Conservation (phyloP, 2,113 vertebrate species). For the Onychostruthus taczanowskii region DNA sequence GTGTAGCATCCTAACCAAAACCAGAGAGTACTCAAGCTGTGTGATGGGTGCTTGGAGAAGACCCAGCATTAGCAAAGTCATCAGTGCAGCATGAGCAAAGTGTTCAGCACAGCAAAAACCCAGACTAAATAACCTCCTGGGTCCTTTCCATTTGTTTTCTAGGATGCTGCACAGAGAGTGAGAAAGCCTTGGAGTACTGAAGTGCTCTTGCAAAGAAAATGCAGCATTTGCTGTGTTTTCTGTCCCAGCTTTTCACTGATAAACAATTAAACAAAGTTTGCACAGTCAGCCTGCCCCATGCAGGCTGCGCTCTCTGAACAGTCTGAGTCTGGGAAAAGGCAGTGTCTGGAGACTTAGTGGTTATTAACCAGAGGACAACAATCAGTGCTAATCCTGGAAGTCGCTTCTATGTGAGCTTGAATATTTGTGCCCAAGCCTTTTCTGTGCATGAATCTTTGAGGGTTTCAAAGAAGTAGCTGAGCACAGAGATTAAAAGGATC, state of each 20-base stretch:
- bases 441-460: background rate
- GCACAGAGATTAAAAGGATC: conserved; percentile 9
- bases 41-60: background rate
- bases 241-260: background rate
- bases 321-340: background rate
- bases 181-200: background rate
- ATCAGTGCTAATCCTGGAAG: background rate
- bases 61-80: background rate
- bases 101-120: background rate
- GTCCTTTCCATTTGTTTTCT: background rate
- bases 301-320: background rate
- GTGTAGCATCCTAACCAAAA: background rate
- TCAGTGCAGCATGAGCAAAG: background rate
- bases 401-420: rapidly evolving
- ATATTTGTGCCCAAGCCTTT: background rate
- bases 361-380: background rate
- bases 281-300: background rate
- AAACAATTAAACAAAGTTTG: background rate
- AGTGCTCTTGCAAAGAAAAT: background rate
- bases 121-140: background rate
- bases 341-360: background rate
- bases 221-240: background rate
- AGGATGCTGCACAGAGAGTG: background rate
- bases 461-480: background rate
- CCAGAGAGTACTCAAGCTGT: background rate